A percentile compares a stretch with the other conserved stretches of the same genome.
Evolutionary conservation across 2,888 invertebrate species (phyloP).

Genomic region (Sturmia bella): DNA sequence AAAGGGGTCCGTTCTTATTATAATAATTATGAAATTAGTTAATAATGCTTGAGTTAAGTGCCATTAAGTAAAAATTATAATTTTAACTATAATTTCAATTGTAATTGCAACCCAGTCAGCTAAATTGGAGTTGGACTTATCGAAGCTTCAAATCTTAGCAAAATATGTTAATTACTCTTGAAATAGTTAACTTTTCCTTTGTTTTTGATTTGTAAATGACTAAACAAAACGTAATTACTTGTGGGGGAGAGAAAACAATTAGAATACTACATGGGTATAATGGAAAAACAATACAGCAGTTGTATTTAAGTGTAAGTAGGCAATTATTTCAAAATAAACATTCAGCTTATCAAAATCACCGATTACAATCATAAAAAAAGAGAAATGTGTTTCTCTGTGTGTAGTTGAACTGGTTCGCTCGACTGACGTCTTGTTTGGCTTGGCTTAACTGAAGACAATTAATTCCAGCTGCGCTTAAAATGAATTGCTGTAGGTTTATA

Average conservation of each 20-base stretch:
- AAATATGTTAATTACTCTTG: constrained; percentile 50
- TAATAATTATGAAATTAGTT: constrained; percentile 46
- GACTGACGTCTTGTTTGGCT: constrained; percentile 66
- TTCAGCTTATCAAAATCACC: constrained; percentile 11
- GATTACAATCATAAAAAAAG: constrained; percentile 42
- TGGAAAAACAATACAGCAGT: constrained; percentile 51
- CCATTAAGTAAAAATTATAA: constrained; percentile 20
- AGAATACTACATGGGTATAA: constrained; percentile 60
- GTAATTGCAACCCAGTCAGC: too few relatives aligned
- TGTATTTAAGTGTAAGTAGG: constrained; percentile 30
- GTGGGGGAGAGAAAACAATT: constrained; percentile 55
- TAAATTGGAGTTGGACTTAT: constrained; percentile 49
- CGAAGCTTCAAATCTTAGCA: constrained; percentile 42
- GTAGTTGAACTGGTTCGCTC: constrained; percentile 44
- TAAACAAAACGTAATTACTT: constrained; percentile 55
- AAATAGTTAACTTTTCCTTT: constrained; percentile 27
- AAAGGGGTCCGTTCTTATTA: background rate
- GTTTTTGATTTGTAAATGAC: constrained; percentile 51
- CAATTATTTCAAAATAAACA: constrained; percentile 1
- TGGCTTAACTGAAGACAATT: constrained; percentile 54
- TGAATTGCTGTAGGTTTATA: constrained; percentile 32
- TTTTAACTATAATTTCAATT: constrained; percentile 50
- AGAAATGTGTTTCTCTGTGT: constrained; percentile 14
- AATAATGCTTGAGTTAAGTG: constrained; percentile 39
- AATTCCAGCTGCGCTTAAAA: constrained; percentile 38